Conservation (phyloP, 2,888 invertebrate species). For the Leptinotarsa tumamoca region DNA sequence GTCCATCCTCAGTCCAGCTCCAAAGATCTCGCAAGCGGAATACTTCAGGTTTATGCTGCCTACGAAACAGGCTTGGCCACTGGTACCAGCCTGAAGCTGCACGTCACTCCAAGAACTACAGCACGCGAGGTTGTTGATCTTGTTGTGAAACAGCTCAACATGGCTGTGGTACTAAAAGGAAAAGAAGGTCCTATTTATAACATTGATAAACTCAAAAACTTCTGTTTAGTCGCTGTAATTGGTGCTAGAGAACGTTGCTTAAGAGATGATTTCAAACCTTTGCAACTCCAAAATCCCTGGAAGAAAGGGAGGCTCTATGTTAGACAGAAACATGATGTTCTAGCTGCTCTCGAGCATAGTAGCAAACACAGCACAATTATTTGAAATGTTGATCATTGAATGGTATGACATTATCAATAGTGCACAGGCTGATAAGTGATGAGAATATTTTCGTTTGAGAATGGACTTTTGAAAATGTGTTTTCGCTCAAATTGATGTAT, state of each 20-base stretch:
- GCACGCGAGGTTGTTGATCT: conserved; percentile 95
- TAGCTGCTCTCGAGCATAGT: conserved; percentile 89
- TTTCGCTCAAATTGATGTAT: conserved; percentile 11
- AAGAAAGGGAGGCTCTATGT: conserved; percentile 93
- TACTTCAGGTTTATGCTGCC: conserved; percentile 89
- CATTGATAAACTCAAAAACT: conserved; percentile 85
- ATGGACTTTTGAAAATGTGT: not conserved
- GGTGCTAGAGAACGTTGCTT: conserved; percentile 94
- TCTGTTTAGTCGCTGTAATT: conserved; percentile 95
- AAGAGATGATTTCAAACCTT: conserved; percentile 92
- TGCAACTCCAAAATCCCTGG: conserved; percentile 96
- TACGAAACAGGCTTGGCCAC: conserved; percentile 94
- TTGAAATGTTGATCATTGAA: conserved; percentile 60
- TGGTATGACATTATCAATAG: not conserved
- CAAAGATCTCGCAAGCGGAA: conserved; percentile 60
- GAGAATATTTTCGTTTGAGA: not conserved
- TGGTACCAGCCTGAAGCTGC: conserved; percentile 93
- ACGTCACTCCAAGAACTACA: conserved; percentile 92
- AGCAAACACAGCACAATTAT: conserved; percentile 82
- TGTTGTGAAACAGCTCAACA: conserved; percentile 95
- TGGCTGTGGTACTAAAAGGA: conserved; percentile 89
- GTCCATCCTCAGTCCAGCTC: conserved; percentile 51
- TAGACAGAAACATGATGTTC: conserved; percentile 88
- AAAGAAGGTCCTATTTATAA: conserved; percentile 88
- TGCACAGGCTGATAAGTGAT: not conserved